Percentiles rank a stretch among this genome's conserved stretches.
phyloP scores from a whole-genome alignment of 1,140 invertebrate species.

The Bombus haemorrhoidalis region DNA sequence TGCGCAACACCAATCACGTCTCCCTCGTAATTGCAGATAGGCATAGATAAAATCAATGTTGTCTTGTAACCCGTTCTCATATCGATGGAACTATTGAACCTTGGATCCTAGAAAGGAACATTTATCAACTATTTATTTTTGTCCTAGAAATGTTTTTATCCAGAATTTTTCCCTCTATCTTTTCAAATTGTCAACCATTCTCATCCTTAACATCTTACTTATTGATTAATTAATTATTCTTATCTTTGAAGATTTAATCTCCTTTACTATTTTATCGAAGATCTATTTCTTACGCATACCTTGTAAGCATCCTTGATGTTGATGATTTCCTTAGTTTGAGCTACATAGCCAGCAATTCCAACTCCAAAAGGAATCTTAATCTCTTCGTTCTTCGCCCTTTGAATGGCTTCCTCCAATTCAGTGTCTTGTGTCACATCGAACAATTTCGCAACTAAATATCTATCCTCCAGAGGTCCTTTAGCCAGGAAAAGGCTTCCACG shows the following conservation, averaged over 20 bases:
- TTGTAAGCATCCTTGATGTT: slow-evolving; percentile 96
- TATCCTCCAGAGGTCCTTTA: slow-evolving; percentile 88
- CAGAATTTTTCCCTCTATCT: no score
- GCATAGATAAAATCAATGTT: slow-evolving; percentile 94
- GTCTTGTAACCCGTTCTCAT: slow-evolving; percentile 96
- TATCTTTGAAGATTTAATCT: background rate
- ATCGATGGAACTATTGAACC: slow-evolving; percentile 97
- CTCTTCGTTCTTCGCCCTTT: slow-evolving; percentile 88
- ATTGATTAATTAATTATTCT: background rate
- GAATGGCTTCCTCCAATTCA: slow-evolving; percentile 90
- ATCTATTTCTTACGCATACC: slow-evolving; percentile 76
- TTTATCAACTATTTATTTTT: background rate
- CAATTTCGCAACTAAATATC: slow-evolving; percentile 94
- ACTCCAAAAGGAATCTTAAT: slow-evolving; percentile 94
- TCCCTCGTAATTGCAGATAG: slow-evolving; percentile 97
- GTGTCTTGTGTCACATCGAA: slow-evolving; percentile 96
- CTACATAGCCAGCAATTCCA: slow-evolving; percentile 94
- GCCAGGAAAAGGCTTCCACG: slow-evolving; percentile 94
- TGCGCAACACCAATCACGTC: slow-evolving; percentile 98
- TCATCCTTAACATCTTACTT: background rate
- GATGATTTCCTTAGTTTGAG: slow-evolving; percentile 92
- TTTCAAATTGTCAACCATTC: no score
- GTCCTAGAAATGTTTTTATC: background rate
- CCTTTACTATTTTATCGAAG: background rate
- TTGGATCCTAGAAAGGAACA: slow-evolving; percentile 84